Conservation (phyloP, 2,888 invertebrate genomes). For the Sphinx pinastri region DNA sequence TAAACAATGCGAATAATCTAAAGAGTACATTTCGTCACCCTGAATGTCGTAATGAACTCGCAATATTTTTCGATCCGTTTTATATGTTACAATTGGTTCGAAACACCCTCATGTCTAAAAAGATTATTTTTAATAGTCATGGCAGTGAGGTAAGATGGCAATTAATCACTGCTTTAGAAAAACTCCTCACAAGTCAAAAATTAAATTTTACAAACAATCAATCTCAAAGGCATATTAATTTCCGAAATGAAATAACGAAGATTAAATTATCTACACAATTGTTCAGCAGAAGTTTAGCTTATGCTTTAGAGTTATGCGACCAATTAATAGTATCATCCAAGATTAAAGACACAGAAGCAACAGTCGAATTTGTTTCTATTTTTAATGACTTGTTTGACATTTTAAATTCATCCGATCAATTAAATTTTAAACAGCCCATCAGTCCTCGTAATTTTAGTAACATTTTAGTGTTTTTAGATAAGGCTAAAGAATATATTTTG, state of each 20-base stretch:
- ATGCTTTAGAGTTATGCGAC: constrained; percentile 21
- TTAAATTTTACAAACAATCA: constrained; percentile 26
- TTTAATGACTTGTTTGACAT: constrained; percentile 34
- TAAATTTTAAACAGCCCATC: constrained; percentile 26
- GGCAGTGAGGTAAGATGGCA: neutral
- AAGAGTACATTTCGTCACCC: neutral
- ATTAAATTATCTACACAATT: constrained; percentile 25
- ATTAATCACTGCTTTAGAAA: neutral
- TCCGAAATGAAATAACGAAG: constrained; percentile 29
- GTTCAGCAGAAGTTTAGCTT: constrained; percentile 29
- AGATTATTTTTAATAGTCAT: neutral
- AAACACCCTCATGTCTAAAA: neutral
- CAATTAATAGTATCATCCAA: constrained; percentile 27
- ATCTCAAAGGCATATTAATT: constrained; percentile 20
- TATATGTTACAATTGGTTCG: neutral
- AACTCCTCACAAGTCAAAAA: neutral
- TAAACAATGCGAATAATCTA: neutral
- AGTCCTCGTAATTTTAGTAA: constrained; percentile 14
- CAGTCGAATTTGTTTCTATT: constrained; percentile 31
- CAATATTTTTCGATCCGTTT: neutral
- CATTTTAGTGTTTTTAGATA: constrained; percentile 28
- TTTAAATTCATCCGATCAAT: constrained; percentile 28
- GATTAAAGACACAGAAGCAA: constrained; percentile 30
- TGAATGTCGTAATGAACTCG: neutral
- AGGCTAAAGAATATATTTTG: constrained; percentile 29